Percentiles rank a stretch among this genome's conserved stretches.
Evolutionary conservation across 2,113 vertebrate genomes (phyloP).

Genomic region (Deroptyus accipitrinus): DNA sequence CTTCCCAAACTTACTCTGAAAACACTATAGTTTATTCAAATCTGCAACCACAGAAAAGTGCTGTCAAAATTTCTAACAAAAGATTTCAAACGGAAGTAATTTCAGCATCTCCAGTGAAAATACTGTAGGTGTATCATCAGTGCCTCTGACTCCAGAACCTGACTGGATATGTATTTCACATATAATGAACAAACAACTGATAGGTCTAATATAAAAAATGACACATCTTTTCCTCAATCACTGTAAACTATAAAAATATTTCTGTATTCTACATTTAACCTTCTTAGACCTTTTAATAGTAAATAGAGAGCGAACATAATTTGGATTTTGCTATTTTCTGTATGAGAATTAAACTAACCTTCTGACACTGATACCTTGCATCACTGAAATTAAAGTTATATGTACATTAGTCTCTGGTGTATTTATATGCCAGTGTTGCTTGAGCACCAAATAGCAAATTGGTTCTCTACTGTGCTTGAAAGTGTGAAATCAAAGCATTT

Average conservation of each 20-base stretch:
- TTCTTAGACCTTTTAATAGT: not conserved
- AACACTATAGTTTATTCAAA: not conserved
- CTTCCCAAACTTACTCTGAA: not conserved
- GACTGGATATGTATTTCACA: not conserved
- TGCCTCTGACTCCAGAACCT: not conserved
- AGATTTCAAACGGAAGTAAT: not conserved
- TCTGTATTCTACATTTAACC: not conserved
- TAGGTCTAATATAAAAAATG: not conserved
- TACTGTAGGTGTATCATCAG: not conserved
- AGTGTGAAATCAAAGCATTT: not conserved
- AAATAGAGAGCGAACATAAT: not conserved
- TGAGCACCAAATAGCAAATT: not conserved
- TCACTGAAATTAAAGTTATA: not conserved
- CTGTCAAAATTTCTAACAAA: not conserved
- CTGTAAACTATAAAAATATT: not conserved
- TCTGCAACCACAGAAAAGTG: not conserved
- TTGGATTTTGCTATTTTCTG: not conserved
- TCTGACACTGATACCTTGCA: fast-evolving
- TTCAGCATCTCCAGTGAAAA: not conserved
- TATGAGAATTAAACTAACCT: not conserved
- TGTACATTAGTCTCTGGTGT: not conserved
- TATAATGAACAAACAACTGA: not conserved
- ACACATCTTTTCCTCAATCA: not conserved
- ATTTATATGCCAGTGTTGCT: not conserved
- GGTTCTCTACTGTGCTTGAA: not conserved